Evolutionary conservation across 1,140 invertebrate species (phyloP).

Genomic region (Macrobrachium rosenbergii): DNA sequence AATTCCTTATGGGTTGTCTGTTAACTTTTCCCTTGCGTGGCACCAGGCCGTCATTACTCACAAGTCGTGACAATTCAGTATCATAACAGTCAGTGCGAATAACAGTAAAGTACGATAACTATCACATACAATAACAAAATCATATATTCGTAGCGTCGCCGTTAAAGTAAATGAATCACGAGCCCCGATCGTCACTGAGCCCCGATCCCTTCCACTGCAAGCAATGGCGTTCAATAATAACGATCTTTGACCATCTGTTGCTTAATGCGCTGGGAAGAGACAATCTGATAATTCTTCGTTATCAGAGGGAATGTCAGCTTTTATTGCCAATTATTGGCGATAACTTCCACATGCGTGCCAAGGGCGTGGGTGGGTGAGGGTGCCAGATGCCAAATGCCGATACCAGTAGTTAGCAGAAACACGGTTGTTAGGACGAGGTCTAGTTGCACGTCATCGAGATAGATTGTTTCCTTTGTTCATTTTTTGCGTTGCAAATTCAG

Average conservation of each 20-base stretch:
- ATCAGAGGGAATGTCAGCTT: conserved; percentile 32
- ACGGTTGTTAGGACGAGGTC: neutral
- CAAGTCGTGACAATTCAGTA: too few species aligned
- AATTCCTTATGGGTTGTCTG: too few species aligned
- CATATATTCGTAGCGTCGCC: too few species aligned
- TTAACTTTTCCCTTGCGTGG: too few species aligned
- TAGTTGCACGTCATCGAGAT: too few species aligned
- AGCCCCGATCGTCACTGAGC: conserved; percentile 1
- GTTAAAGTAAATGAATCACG: too few species aligned
- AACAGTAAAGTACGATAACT: too few species aligned
- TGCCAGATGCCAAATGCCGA: conserved; percentile 31
- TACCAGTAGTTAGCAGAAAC: neutral
- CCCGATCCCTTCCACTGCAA: conserved; percentile 30
- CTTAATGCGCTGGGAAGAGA: conserved; percentile 39
- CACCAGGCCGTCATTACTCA: too few species aligned
- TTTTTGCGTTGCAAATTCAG: too few species aligned
- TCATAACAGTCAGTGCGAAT: too few species aligned
- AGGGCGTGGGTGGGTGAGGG: conserved; percentile 34
- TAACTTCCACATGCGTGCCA: conserved; percentile 47
- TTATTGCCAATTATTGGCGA: conserved; percentile 47
- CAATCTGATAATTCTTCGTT: conserved; percentile 45
- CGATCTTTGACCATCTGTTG: conserved; percentile 41
- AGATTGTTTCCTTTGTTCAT: neutral
- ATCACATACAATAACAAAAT: too few species aligned
- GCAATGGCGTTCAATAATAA: conserved; percentile 31